Evolutionary conservation across 2,888 invertebrate genomes (phyloP).

Genomic region (Xestia c-nigrum): DNA sequence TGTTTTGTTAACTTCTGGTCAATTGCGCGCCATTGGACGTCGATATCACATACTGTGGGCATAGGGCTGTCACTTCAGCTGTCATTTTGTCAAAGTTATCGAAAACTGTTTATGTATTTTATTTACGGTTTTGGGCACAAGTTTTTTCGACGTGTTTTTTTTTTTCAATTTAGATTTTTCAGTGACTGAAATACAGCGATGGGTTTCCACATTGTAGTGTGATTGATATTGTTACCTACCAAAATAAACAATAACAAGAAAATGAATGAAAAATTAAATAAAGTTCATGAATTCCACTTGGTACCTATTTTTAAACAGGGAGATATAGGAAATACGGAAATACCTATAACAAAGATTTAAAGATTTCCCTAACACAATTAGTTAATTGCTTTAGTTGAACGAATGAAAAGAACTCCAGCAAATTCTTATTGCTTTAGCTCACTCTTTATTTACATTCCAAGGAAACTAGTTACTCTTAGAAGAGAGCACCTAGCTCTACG

Average conservation of each 20-base stretch:
- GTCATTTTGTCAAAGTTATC: constrained; percentile 6
- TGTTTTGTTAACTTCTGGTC: constrained; percentile 50
- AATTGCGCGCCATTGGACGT: constrained; percentile 32
- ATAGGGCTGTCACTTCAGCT: constrained; percentile 48
- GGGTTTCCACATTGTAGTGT: neutral
- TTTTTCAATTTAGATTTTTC: neutral
- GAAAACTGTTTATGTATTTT: constrained; percentile 1
- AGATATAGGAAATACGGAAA: no score
- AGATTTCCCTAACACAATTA: constrained; percentile 26
- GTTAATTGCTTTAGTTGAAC: constrained; percentile 32
- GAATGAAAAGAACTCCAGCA: constrained; percentile 19
- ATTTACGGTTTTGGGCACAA: neutral
- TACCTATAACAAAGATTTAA: neutral
- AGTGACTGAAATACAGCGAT: neutral
- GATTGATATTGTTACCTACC: no score
- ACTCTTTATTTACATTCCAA: constrained; percentile 30
- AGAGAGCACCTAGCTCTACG: neutral
- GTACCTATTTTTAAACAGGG: neutral
- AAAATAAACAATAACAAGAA: no score
- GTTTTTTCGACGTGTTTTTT: neutral
- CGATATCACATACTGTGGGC: constrained; percentile 36
- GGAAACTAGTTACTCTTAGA: constrained; percentile 37
- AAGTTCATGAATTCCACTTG: neutral
- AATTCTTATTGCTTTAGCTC: constrained; percentile 24
- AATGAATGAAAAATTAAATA: neutral